Evolutionary conservation across 2,113 vertebrate species (phyloP), one percentile per base, ranked within the genome.

Genomic region (Fulmarus glacialis): DNA sequence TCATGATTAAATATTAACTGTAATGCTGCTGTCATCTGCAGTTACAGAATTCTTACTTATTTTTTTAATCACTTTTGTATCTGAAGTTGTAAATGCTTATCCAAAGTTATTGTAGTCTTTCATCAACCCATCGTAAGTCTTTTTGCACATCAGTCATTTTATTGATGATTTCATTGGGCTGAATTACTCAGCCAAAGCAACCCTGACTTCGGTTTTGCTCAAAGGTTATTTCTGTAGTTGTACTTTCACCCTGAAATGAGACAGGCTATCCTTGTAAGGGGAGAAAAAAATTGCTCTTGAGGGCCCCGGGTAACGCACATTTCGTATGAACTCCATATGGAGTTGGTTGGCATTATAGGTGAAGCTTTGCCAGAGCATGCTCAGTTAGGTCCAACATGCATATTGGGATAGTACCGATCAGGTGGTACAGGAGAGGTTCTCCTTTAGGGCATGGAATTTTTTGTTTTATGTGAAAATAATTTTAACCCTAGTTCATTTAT

Each of bases 1-100:
- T 96, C 95, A 64, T 98, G 91, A 97, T 98, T 98, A 97, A 98
- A 96, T 97, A 97, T 97, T 98, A 97, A 97, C 97, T 95, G 86
- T 96, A 91, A 86, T 87, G 95, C 96, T 98, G 96, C 98, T 98
- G 96, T 98, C 95, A 95, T 95, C 95, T 94, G 92, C 90, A 97
- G 88, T 93, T 97, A 96, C 79, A 97, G 84, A 96, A 83, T 96
- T 96, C 84, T 85, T 93, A 60, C 85, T 87, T 93, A 82, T 60
- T 58, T 93, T 91, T 95, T 95, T 66, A 75, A 75, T 96, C 58
- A 26, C 55, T 86, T 95, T 82, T 88, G 71, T 64, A 59, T 86
- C 63, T 89, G 58, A 91, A 82, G 55, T 60, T 93, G 38, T 91
- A 81, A 86, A 64, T 34, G 29, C 91, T 87, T 71, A 71, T 81